phyloP scores from a whole-genome alignment of 2,888 invertebrate genomes.

The Griposia aprilina region DNA sequence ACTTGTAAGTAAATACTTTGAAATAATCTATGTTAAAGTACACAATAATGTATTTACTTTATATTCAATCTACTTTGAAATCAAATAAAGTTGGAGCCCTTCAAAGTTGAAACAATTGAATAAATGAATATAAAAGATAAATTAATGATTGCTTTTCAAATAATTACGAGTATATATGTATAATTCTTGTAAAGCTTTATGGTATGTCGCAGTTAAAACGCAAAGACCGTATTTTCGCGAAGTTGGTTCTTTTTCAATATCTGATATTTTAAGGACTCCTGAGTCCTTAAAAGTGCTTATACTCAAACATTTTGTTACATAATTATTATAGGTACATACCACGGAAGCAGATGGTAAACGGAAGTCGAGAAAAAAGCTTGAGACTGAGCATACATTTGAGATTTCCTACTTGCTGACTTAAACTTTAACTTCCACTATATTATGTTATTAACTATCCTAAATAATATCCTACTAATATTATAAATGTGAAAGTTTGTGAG shows the following conservation, averaged over 20 bases:
- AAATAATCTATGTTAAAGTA: background rate
- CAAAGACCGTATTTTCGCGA: background rate
- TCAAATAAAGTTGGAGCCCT: background rate
- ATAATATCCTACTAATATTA: too few relatives aligned
- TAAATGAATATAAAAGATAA: background rate
- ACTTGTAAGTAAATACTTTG: background rate
- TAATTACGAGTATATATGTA: background rate
- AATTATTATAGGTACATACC: background rate
- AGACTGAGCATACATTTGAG: too few relatives aligned
- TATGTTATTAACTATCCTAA: too few relatives aligned
- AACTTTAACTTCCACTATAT: background rate
- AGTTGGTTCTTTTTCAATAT: background rate
- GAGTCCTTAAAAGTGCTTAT: conserved; percentile 19
- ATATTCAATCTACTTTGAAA: background rate
- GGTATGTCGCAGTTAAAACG: background rate
- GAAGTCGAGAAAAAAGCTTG: background rate
- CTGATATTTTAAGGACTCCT: conserved; percentile 1
- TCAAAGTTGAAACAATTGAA: background rate
- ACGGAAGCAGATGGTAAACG: background rate
- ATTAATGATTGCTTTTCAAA: background rate
- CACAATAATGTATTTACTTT: background rate
- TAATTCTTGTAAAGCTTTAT: background rate
- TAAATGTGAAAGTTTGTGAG: too few relatives aligned
- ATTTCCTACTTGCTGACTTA: background rate
- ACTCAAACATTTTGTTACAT: background rate